Evolutionary conservation across 2,797 vertebrate species (phyloP), one percentile per base, ranked within the genome.

Genomic region (Megalops cyprinoides): DNA sequence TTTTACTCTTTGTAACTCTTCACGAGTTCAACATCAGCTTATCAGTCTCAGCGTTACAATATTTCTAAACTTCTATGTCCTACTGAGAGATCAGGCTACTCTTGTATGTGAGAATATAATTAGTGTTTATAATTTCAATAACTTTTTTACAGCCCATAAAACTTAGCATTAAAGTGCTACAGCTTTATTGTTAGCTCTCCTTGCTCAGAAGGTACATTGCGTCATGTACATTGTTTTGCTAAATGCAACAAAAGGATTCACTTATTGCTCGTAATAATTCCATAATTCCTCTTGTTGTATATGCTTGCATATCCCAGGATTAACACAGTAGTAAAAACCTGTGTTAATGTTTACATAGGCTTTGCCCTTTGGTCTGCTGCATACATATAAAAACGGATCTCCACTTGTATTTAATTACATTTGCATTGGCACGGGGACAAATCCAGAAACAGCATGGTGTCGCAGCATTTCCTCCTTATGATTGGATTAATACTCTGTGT

Each of bases 321-420:
- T 44, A 44, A 44, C 67, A 42, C 37, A 44, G 65, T 23, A n/a
- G n/a, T 71, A 71, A 71, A 71, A n/a, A 42, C 67, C 37, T 42
- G 0, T 42, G 78, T 20, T 34, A 73, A 74, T 44, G 37, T 34
- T 82, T 58, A 15, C 73, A 44, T 37, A 0, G 58, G 39, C 20
- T 20, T 18, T 85, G 90, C 86, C 86, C 94, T 95, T 94, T 94
- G 91, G 81, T 79, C 87, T 90, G 62, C 75, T 9, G 7, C 60
- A 20, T 31, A 28, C 48, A 34, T 86, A 86, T 89, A 86, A 86
- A 82, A 65, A 77, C 18, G 4, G 20, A 44, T 39, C 4, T 1
- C 39, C 10, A 71, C 10, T 14, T 71, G 37, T n/a, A 69, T 20
- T 20, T 42, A 49, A 14, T 76, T 62, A 77, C 51, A 15, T 20